Percentiles rank a stretch among this genome's conserved stretches.
These are phyloP conservation scores for Penaeus vannamei DNA, from an alignment of 1,140 invertebrate species.

Conservation along the genomic window DNA sequence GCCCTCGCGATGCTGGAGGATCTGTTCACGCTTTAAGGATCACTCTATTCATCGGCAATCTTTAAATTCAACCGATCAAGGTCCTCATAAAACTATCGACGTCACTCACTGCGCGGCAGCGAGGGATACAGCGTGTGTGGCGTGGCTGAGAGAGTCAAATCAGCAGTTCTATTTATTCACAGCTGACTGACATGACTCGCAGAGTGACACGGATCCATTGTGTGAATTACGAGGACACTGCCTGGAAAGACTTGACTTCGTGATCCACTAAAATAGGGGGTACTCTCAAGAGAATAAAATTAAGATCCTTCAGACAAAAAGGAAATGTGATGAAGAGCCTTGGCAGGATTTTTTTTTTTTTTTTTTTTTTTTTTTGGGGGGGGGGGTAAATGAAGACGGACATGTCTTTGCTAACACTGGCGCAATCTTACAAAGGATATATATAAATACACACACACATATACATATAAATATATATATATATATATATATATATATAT, in stretches of 20 bases:
- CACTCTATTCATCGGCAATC: conserved; percentile 44
- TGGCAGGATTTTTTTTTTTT: no score
- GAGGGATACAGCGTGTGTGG: background rate
- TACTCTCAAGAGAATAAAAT: no score
- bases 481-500: no score
- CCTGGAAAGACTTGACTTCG: background rate
- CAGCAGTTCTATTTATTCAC: conserved; percentile 31
- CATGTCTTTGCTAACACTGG: no score
- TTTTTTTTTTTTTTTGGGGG: no score
- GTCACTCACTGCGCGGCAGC: background rate
- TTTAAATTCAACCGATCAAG: conserved; percentile 31
- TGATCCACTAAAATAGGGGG: background rate
- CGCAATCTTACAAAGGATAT: no score
- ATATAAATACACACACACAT: no score
- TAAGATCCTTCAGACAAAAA: no score
- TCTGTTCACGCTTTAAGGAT: conserved; percentile 24
- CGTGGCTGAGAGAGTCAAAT: background rate
- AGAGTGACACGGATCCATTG: conserved; percentile 27
- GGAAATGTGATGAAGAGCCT: no score
- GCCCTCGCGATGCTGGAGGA: conserved; percentile 32
- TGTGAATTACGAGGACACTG: conserved; percentile 12
- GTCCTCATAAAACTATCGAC: background rate
- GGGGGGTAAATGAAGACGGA: no score
- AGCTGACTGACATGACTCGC: conserved; percentile 17
- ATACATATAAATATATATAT: no score